These are phyloP conservation scores for Phaenicophaeus curvirostris DNA, from an alignment of 2,797 vertebrate genomes.

Conservation along the genomic window DNA sequence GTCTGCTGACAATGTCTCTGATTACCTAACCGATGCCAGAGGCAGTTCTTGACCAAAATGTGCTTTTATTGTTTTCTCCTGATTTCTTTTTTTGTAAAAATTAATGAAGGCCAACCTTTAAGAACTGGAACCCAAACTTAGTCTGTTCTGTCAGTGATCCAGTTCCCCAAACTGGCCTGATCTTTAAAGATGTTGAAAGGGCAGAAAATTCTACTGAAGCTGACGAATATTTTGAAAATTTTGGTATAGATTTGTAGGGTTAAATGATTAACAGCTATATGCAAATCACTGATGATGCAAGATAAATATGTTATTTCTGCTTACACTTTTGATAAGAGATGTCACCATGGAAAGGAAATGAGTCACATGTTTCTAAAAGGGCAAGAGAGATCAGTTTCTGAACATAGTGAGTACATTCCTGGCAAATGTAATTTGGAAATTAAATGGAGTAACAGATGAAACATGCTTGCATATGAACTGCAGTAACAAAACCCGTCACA, in stretches of 20 bases:
- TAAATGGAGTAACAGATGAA: neutral
- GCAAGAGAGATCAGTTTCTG: constrained; percentile 25
- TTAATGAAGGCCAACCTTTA: neutral
- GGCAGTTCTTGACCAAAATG: neutral
- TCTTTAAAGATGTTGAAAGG: neutral
- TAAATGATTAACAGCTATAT: constrained; percentile 2
- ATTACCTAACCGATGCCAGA: neutral
- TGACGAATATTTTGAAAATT: constrained; percentile 6
- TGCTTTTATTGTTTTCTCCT: neutral
- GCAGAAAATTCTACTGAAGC: neutral
- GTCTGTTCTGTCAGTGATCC: neutral
- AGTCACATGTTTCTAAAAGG: constrained; percentile 35
- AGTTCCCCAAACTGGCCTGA: neutral
- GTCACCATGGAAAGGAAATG: constrained; percentile 5
- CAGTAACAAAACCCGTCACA: neutral
- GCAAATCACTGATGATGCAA: constrained; percentile 17
- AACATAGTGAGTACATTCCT: neutral
- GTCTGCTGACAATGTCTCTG: constrained; percentile 38
- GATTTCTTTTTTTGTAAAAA: neutral
- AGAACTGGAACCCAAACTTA: neutral
- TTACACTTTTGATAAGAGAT: neutral
- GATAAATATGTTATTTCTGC: constrained; percentile 26
- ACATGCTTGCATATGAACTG: neutral
- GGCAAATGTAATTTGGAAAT: constrained; percentile 17
- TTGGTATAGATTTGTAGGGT: neutral